Base-by-base conservation (phyloP, 2,797 vertebrate genomes). In the Pteropus rufus region DNA sequence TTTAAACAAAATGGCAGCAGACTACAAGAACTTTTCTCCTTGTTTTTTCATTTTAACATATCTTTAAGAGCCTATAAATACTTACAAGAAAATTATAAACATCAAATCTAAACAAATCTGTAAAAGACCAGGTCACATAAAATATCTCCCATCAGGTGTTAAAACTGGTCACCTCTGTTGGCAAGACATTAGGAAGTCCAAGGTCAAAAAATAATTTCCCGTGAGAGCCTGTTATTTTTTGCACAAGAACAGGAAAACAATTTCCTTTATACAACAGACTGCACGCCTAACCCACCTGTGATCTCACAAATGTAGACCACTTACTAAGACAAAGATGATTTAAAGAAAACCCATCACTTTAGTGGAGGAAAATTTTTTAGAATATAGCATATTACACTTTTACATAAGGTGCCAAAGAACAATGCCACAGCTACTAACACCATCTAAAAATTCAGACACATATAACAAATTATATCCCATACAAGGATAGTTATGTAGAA, bases 161-260 rank as follows among this genome's bases (percentile, higher is more conserved):
- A 77, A 86, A 95, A 87, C 86, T 64, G n/a, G 49, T 89, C 75
- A 91, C 85, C 62, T 86, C 79, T 67, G 36, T 24, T 89, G 52
- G 46, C 62, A 93, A 62, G 62, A 56, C 31, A 36, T 8, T 21
- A 52, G 34, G 31, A 80, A 87, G 15, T 44, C 44, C 65, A 91
- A 93, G 36, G 49, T 89, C 83, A 93, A 73, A 76, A 84, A 31
- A 8, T 29, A 93, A 92, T 73, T 39, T 52, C 52, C 52, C 21
- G 1, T 73, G 39, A 84, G 46, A 14, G 31, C 23, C 16, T 92
- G 26, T 64, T 26, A 54, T 19, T 65, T 94, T 65, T 72, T 77
- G 26, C 31, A 86, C 54, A 72, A 91, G 19, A 92, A 67, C 0
- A 69, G 12, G 49, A 86, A 95, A 85, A 80, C 39, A 36, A 76